These are phyloP conservation scores for Aythya baeri DNA, from an alignment of 2,113 vertebrate genomes.

Conservation along the genomic window DNA sequence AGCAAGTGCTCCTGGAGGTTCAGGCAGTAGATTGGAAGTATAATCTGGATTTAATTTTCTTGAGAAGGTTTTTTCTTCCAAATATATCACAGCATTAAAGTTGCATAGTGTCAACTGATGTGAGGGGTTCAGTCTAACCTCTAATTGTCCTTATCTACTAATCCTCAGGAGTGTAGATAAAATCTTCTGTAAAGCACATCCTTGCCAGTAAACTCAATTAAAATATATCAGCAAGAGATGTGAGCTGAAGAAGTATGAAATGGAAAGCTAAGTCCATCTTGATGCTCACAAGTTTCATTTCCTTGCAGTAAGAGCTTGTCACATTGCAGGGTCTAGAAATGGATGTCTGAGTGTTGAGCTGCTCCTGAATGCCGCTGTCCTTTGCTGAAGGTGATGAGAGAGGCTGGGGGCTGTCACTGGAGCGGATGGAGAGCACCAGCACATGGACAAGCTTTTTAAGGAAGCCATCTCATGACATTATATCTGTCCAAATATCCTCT, in stretches of 20 bases:
- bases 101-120: not conserved
- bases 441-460: not conserved
- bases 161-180: not conserved
- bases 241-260: not conserved
- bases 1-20: not conserved
- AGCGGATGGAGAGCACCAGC: not conserved
- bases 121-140: not conserved
- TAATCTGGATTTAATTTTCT: not conserved
- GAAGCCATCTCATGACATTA: not conserved
- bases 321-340: not conserved
- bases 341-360: not conserved
- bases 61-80: not conserved
- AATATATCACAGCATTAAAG: not conserved
- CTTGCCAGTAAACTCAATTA: not conserved
- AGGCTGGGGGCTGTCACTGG: not conserved
- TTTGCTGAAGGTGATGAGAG: not conserved
- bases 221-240: not conserved
- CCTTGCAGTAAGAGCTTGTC: not conserved
- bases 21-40: not conserved
- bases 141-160: not conserved
- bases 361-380: not conserved
- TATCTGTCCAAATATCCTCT: not conserved
- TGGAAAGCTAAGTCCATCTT: not conserved
- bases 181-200: not conserved
- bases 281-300: not conserved